Evolutionary conservation across 2,797 vertebrate species (phyloP).

Genomic region (Rhinichthys osculus): DNA sequence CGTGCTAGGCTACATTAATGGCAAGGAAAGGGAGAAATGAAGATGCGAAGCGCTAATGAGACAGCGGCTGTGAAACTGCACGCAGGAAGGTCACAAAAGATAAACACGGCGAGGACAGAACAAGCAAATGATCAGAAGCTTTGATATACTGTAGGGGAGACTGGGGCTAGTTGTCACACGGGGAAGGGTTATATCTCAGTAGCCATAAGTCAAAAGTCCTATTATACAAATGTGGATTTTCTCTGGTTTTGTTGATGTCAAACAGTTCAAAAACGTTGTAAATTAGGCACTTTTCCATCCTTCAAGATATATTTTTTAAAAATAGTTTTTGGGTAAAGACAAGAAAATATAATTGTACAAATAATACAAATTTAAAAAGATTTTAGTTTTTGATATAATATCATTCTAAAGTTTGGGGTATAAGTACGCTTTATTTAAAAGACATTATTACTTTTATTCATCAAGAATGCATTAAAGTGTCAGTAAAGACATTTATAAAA

Average conservation of each 20-base stretch:
- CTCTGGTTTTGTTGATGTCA: not conserved
- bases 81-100: constrained; percentile 22
- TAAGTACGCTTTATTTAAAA: not conserved
- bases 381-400: not conserved
- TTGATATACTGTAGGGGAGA: not conserved
- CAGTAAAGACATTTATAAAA: not conserved
- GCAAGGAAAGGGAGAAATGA: constrained; percentile 42
- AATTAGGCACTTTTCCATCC: not conserved
- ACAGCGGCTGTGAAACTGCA: constrained; percentile 17
- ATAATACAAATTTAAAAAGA: not conserved
- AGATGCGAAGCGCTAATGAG: constrained; percentile 50
- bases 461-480: not conserved
- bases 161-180: constrained; percentile 10
- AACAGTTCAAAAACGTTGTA: not conserved
- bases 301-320: not conserved
- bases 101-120: constrained; percentile 26
- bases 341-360: not conserved
- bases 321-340: not conserved
- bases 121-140: constrained; percentile 6
- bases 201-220: not conserved
- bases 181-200: not conserved
- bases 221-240: constrained; percentile 11
- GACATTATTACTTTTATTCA: not conserved
- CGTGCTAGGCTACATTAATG: constrained; percentile 50
- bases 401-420: not conserved